phyloP scores from a whole-genome alignment of 2,113 vertebrate genomes.

The Elephantulus edwardii region DNA sequence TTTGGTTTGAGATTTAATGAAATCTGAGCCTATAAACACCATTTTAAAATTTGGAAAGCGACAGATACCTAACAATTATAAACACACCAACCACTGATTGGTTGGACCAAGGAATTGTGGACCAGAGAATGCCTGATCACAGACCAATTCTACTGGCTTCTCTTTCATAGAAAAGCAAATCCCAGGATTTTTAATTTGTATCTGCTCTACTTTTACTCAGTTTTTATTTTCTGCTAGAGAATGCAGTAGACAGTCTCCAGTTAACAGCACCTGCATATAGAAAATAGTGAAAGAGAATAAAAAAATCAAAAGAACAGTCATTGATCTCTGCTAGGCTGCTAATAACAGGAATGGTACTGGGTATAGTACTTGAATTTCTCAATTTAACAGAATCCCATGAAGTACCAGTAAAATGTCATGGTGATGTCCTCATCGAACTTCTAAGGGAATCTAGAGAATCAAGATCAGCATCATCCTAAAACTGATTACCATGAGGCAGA shows the following conservation, averaged over 20 bases:
- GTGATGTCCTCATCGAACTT: not conserved
- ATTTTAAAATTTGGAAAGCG: slow-evolving; percentile 38
- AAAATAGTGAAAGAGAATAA: not conserved
- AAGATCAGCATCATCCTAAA: not conserved
- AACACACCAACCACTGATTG: not conserved
- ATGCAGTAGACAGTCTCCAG: not conserved
- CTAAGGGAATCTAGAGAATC: not conserved
- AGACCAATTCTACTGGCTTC: not conserved
- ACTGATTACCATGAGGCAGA: not conserved
- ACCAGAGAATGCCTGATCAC: not conserved
- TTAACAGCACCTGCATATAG: not conserved
- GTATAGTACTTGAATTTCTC: not conserved
- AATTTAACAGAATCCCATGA: not conserved
- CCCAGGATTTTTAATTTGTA: not conserved
- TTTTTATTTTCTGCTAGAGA: slow-evolving; percentile 20
- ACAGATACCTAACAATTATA: slow-evolving; percentile 25
- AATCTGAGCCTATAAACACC: not conserved
- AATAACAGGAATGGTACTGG: not conserved
- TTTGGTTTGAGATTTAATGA: not conserved
- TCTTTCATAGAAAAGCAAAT: not conserved
- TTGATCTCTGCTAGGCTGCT: not conserved
- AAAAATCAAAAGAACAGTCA: slow-evolving; percentile 2
- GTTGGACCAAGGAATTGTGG: no score
- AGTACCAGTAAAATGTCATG: not conserved
- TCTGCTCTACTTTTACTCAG: not conserved